Percentiles rank a stretch among this genome's conserved stretches.
Evolutionary conservation across 2,797 vertebrate genomes (phyloP).

Genomic region (Sphenopsis melanotis): DNA sequence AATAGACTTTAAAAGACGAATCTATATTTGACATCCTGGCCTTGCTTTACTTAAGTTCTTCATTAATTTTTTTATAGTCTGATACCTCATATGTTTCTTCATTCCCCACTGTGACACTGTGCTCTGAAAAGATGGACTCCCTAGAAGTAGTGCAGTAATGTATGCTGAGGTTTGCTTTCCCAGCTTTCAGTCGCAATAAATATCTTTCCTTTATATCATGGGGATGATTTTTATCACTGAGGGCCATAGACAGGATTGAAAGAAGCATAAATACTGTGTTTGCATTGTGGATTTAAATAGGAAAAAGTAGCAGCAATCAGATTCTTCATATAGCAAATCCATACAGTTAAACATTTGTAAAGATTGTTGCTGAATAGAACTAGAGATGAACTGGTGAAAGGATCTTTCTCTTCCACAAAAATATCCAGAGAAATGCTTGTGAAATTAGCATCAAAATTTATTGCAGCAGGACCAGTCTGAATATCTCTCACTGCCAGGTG

Average conservation of each 20-base stretch:
- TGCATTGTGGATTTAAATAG: neutral
- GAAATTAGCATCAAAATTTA: neutral
- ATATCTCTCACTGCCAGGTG: neutral
- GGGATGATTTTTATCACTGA: neutral
- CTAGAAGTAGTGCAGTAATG: neutral
- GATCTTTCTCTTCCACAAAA: neutral
- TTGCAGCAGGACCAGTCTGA: neutral
- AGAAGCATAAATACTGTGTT: neutral
- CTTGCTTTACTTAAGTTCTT: neutral
- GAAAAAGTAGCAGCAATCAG: neutral
- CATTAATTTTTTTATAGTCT: neutral
- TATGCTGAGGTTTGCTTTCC: neutral
- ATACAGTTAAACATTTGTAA: neutral
- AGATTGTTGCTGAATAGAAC: neutral
- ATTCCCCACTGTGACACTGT: neutral
- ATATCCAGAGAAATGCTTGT: neutral
- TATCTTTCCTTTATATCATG: neutral
- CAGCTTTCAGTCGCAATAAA: neutral
- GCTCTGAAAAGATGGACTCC: neutral
- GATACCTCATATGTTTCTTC: neutral
- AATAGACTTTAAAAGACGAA: neutral
- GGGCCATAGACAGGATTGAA: neutral
- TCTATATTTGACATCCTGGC: neutral
- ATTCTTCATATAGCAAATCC: neutral
- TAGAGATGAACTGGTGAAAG: neutral